These are phyloP conservation scores for Coelinius sp. DNA, from an alignment of 2,888 invertebrate genomes.

Conservation along the genomic window DNA sequence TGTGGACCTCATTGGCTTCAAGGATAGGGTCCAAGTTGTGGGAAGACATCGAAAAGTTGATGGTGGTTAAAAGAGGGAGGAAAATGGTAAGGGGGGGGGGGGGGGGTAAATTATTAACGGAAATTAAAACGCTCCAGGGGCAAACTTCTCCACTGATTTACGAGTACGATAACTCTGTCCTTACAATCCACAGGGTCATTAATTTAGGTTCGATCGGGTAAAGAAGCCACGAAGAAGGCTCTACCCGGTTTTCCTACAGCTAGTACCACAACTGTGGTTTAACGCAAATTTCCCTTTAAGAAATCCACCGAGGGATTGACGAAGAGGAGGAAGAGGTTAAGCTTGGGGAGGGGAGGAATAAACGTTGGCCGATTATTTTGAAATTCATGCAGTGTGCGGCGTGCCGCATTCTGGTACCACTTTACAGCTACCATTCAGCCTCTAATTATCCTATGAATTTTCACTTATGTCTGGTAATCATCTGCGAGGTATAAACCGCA, in stretches of 20 bases:
- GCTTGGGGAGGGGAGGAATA: neutral
- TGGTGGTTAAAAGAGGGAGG: neutral
- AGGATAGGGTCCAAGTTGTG: neutral
- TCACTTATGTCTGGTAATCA: conserved; percentile 25
- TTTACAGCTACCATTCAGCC: conserved; percentile 3
- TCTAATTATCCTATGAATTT: conserved; percentile 34
- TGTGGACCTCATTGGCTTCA: conserved; percentile 9
- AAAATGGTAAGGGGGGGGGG: neutral
- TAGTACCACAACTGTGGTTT: conserved; percentile 6
- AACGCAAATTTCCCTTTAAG: conserved; percentile 19
- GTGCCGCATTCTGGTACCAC: conserved; percentile 11
- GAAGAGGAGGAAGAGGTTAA: neutral
- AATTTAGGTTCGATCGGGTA: conserved; percentile 44
- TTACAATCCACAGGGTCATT: conserved; percentile 44
- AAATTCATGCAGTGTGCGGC: conserved; percentile 22
- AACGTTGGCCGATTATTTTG: conserved; percentile 23
- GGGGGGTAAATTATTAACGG: conserved; percentile 47
- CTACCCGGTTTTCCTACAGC: neutral
- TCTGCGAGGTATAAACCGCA: conserved; percentile 9
- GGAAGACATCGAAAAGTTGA: conserved; percentile 6
- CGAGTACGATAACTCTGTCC: conserved; percentile 46
- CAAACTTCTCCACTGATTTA: conserved; percentile 44
- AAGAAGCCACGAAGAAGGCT: conserved; percentile 22
- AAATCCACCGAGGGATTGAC: neutral
- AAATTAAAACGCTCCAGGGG: conserved; percentile 47